These are phyloP conservation scores for Tetranychus truncatus DNA, from an alignment of 2,888 invertebrate genomes.

Conservation along the genomic window DNA sequence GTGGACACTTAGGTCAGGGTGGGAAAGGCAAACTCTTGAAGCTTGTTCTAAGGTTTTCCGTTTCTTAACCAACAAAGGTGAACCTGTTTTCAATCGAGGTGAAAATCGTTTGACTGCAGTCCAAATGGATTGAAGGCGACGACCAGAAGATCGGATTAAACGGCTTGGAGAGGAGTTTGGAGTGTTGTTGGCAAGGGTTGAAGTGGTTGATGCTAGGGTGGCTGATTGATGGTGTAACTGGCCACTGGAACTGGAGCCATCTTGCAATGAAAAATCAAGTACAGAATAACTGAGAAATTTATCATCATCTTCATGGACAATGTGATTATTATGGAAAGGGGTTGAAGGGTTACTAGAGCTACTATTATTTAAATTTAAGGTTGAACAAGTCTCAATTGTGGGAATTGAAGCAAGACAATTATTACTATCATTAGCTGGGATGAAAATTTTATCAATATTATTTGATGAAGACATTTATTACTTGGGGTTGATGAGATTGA, in stretches of 20 bases:
- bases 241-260: neutral
- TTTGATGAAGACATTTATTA: neutral
- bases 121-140: constrained; percentile 24
- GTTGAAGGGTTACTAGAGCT: neutral
- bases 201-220: neutral
- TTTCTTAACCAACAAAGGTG: neutral
- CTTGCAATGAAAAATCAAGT: neutral
- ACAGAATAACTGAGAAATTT: neutral
- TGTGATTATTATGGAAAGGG: neutral
- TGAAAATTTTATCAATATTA: neutral
- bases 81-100: constrained; percentile 13
- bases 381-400: neutral
- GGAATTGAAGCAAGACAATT: neutral
- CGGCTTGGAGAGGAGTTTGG: neutral
- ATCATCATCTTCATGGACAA: neutral
- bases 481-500: neutral
- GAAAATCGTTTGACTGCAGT: constrained; percentile 24
- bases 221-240: neutral
- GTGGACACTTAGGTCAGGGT: neutral
- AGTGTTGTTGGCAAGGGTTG: neutral
- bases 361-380: neutral
- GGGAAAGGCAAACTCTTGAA: neutral
- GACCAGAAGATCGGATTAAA: constrained; percentile 17
- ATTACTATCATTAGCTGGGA: neutral
- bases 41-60: neutral